Percentiles rank a stretch among this genome's conserved stretches.
Conservation (phyloP, 2,797 vertebrate genomes). For the Chanos chanos region DNA sequence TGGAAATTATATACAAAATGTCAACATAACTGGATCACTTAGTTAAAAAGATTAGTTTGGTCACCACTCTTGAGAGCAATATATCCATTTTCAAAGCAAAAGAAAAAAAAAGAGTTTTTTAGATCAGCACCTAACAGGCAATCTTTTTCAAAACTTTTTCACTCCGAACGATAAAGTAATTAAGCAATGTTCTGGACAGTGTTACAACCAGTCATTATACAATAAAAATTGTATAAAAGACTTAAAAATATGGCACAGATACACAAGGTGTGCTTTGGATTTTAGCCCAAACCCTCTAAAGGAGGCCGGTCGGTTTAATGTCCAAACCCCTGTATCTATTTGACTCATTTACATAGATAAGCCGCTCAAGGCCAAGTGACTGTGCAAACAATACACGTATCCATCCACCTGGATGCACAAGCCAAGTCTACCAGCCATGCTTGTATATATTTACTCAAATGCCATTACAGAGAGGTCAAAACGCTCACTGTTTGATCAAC, state of each 20-base stretch:
- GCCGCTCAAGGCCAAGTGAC: constrained; percentile 35
- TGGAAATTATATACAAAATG: too few relatives aligned
- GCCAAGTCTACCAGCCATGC: neutral
- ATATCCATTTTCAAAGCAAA: too few relatives aligned
- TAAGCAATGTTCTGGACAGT: neutral
- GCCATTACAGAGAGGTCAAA: neutral
- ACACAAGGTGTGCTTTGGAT: neutral
- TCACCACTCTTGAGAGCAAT: too few relatives aligned
- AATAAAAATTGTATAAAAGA: neutral
- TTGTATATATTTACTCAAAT: constrained; percentile 1
- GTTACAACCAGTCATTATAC: neutral
- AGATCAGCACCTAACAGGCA: too few relatives aligned
- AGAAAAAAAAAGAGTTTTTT: neutral
- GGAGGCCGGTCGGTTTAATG: constrained; percentile 21
- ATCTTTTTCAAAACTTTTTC: too few relatives aligned
- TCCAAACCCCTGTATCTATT: constrained; percentile 10
- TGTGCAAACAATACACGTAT: constrained; percentile 36
- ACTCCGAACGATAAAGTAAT: too few relatives aligned
- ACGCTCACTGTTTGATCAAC: too few relatives aligned
- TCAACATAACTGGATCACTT: too few relatives aligned
- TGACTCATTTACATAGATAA: constrained; percentile 31
- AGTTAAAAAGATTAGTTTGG: too few relatives aligned
- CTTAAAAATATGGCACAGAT: neutral
- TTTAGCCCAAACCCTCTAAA: neutral
- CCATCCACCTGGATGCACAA: constrained; percentile 12